These are phyloP conservation scores for Embiotoca jacksoni DNA, from an alignment of 2,113 vertebrate species.

Conservation along the genomic window DNA sequence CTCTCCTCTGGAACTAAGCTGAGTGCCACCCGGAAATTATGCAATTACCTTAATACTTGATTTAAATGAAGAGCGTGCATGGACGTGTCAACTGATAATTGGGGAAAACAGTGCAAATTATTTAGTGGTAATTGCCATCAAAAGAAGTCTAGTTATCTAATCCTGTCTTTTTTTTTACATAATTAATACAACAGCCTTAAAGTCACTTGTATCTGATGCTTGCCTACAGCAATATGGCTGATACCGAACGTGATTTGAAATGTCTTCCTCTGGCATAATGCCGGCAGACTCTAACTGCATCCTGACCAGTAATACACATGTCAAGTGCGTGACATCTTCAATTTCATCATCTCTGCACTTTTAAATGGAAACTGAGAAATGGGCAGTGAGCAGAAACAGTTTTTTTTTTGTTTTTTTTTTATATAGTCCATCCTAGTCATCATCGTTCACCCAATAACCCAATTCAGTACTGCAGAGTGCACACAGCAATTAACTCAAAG, in stretches of 20 bases:
- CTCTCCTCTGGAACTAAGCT: constrained; percentile 68
- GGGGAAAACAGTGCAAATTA: constrained; percentile 57
- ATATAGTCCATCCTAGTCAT: constrained; percentile 37
- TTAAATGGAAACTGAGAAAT: constrained; percentile 30
- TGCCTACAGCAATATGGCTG: neutral
- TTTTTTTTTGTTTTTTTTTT: neutral
- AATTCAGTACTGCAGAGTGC: constrained; percentile 47
- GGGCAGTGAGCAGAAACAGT: constrained; percentile 15
- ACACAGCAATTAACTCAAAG: constrained; percentile 67
- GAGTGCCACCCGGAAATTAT: constrained; percentile 77
- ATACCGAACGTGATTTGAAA: neutral
- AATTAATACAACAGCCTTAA: constrained; percentile 1
- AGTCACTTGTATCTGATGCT: constrained; percentile 3
- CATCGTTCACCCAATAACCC: constrained; percentile 68
- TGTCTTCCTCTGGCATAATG: neutral
- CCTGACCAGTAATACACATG: constrained; percentile 18
- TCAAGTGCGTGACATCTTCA: constrained; percentile 47
- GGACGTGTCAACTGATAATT: constrained; percentile 68
- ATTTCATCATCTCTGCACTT: constrained; percentile 44
- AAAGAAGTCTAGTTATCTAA: constrained; percentile 54
- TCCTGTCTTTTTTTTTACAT: constrained; percentile 29
- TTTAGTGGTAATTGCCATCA: constrained; percentile 54
- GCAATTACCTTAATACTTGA: constrained; percentile 77
- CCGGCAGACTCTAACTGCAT: neutral
- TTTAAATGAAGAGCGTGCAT: constrained; percentile 63